Percentiles rank a stretch among this genome's conserved stretches.
Evolutionary conservation across 1,140 invertebrate genomes (phyloP).

Genomic region (Drosophila serrata): DNA sequence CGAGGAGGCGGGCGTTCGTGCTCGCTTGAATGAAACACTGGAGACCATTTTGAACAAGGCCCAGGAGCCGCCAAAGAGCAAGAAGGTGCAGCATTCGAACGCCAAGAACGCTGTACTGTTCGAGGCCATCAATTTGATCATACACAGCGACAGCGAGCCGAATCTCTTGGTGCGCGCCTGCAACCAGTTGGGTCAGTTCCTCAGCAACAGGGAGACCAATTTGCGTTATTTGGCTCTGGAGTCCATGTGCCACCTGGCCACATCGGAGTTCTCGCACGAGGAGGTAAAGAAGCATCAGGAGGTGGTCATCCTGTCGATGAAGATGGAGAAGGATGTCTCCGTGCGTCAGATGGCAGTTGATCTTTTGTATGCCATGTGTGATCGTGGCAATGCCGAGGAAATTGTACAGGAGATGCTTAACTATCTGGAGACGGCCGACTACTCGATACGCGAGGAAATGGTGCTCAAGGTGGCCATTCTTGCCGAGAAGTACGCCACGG

Average conservation of each 20-base stretch:
- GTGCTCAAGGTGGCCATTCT: conserved; percentile 99
- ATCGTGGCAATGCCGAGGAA: conserved; percentile 99
- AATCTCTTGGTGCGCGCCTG: conserved; percentile 98
- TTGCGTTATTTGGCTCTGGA: conserved; percentile 98
- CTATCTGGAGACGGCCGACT: conserved; percentile 99
- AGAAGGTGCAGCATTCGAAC: conserved; percentile 99
- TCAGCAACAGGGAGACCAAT: conserved; percentile 99
- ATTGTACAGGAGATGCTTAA: conserved; percentile 99
- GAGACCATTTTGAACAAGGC: conserved; percentile 99
- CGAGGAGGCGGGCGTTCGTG: conserved; percentile 97
- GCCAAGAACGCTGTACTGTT: conserved; percentile 99
- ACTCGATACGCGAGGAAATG: conserved; percentile 99
- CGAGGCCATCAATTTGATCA: conserved; percentile 99
- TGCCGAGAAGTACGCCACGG: conserved; percentile 99
- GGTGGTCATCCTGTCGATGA: conserved; percentile 99
- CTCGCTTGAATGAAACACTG: conserved; percentile 98
- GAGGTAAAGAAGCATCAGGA: conserved; percentile 99
- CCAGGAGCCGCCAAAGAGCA: conserved; percentile 99
- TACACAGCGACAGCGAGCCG: conserved; percentile 99
- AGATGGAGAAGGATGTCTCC: conserved; percentile 99
- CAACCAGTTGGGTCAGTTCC: conserved; percentile 99
- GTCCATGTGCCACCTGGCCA: conserved; percentile 99
- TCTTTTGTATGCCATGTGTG: conserved; percentile 99
- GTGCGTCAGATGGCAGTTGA: conserved; percentile 99
- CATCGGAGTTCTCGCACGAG: conserved; percentile 99